Conservation (phyloP, 2,797 vertebrate genomes). For the Amblyraja radiata region DNA sequence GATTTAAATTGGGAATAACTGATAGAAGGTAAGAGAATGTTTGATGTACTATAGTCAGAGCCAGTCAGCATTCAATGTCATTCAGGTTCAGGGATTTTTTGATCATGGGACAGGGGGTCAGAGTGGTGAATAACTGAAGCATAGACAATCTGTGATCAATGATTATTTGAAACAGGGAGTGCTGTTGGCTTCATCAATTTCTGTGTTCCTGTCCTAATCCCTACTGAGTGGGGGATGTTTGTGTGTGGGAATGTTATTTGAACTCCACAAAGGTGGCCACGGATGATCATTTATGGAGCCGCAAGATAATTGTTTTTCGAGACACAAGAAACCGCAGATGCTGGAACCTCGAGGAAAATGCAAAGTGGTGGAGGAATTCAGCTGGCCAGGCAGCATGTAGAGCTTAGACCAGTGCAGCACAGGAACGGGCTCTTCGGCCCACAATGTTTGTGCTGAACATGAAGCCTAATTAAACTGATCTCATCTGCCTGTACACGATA, state of each 20-base stretch:
- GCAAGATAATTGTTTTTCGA: too few species aligned
- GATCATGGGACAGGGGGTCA: not conserved
- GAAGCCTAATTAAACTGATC: too few species aligned
- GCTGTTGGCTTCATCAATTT: not conserved
- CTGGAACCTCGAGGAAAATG: too few species aligned
- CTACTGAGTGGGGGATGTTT: not conserved
- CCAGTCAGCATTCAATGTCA: not conserved
- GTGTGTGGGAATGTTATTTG: not conserved
- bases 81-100: not conserved
- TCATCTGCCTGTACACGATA: too few species aligned
- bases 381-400: too few species aligned
- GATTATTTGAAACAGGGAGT: not conserved
- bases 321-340: too few species aligned
- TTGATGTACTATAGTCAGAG: not conserved
- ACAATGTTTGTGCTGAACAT: too few species aligned
- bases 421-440: too few species aligned
- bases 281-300: not conserved
- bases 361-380: too few species aligned
- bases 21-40: not conserved
- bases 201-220: not conserved
- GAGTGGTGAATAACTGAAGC: not conserved
- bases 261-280: too few species aligned
- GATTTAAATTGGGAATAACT: not conserved
- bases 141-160: not conserved
- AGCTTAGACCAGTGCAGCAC: too few species aligned